Percentiles rank a stretch among this genome's conserved stretches.
Conservation (phyloP, 2,888 invertebrate species). For the Eledona agricola region DNA sequence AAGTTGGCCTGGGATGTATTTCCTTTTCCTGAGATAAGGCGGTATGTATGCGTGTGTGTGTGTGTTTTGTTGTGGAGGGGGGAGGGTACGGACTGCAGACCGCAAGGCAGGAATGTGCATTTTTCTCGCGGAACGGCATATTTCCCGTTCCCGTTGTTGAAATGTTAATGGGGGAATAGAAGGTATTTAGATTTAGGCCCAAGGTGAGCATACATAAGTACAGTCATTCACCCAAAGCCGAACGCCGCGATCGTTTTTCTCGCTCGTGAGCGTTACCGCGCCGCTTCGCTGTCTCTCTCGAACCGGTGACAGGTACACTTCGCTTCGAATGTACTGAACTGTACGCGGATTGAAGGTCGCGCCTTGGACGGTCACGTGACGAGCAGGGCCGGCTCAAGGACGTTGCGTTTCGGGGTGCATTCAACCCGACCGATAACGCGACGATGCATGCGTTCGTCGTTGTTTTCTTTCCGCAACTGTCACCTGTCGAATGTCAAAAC, state of each 20-base stretch:
- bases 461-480: not conserved
- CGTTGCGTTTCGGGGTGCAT: slow-evolving; percentile 34
- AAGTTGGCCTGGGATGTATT: slow-evolving; percentile 33
- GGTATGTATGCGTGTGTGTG: slow-evolving; percentile 36
- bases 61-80: slow-evolving; percentile 19
- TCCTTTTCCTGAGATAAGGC: slow-evolving; percentile 35
- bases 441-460: slow-evolving; percentile 4
- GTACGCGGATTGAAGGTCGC: slow-evolving; percentile 64
- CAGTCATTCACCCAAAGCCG: slow-evolving; percentile 57
- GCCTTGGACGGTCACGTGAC: slow-evolving; percentile 65
- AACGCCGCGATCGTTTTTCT: too few relatives aligned
- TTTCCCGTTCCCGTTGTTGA: slow-evolving; percentile 38
- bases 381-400: slow-evolving; percentile 55
- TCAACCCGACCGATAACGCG: slow-evolving; percentile 12
- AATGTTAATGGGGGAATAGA: slow-evolving; percentile 44
- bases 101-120: slow-evolving; percentile 7
- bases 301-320: slow-evolving; percentile 59
- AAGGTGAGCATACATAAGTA: slow-evolving; percentile 56
- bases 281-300: slow-evolving; percentile 45
- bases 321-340: slow-evolving; percentile 56
- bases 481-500: too few relatives aligned
- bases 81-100: slow-evolving; percentile 36
- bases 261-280: too few relatives aligned
- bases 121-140: slow-evolving; percentile 42
- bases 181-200: slow-evolving; percentile 56